A percentile compares a stretch with the other conserved stretches of the same genome.
phyloP scores from a whole-genome alignment of 2,113 vertebrate genomes.

The Protomyctophum bolini region DNA sequence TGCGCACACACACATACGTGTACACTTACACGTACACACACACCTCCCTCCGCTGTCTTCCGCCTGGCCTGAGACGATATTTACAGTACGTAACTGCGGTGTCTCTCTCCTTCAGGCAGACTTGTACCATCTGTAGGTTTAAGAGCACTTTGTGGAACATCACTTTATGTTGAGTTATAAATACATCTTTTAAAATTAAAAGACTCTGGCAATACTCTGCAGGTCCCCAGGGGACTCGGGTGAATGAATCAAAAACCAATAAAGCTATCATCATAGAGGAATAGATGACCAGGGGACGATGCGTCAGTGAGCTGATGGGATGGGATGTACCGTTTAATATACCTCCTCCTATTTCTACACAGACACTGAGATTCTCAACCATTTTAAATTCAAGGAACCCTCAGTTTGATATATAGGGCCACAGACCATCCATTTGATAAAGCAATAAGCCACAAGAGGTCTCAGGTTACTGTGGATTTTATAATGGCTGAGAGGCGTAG shows the following conservation, averaged over 20 bases:
- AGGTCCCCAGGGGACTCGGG: slow-evolving; percentile 12
- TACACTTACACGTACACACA: background rate
- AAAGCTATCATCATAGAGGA: slow-evolving; percentile 39
- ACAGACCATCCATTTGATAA: too few species aligned
- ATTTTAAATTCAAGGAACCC: too few species aligned
- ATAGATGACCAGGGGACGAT: slow-evolving; percentile 16
- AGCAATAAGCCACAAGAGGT: too few species aligned
- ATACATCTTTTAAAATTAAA: slow-evolving; percentile 37
- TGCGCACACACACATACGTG: background rate
- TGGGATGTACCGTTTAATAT: background rate
- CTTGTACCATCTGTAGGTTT: slow-evolving; percentile 40
- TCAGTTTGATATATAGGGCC: too few species aligned
- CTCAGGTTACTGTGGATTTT: too few species aligned
- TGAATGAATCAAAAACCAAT: slow-evolving; percentile 49
- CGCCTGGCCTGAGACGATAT: slow-evolving; percentile 1
- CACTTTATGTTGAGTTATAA: slow-evolving; percentile 38
- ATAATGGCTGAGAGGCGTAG: too few species aligned
- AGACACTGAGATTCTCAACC: background rate
- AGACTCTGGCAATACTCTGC: slow-evolving; percentile 18
- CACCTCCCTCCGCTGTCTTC: background rate
- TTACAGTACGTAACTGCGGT: slow-evolving; percentile 5
- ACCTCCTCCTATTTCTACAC: too few species aligned
- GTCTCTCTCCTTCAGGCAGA: slow-evolving; percentile 17
- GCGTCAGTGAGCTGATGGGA: slow-evolving; percentile 1
- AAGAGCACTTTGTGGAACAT: slow-evolving; percentile 30